Percentiles rank a stretch among this genome's conserved stretches.
Evolutionary conservation across 2,888 invertebrate species (phyloP).

Genomic region (Hypomecis atomaria): DNA sequence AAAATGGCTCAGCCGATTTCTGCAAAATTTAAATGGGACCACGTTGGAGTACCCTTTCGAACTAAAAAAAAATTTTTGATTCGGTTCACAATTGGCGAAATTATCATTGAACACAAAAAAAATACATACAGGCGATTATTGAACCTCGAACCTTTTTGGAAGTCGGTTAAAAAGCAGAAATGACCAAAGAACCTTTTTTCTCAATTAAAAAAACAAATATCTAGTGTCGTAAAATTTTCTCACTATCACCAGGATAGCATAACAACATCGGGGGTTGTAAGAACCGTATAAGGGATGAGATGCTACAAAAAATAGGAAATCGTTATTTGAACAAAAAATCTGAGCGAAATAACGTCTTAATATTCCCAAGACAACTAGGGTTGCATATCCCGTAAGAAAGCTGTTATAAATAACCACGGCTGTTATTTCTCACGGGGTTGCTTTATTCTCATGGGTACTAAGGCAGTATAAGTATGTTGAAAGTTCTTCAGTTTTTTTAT

Average conservation of each 20-base stretch:
- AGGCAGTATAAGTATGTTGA: background rate
- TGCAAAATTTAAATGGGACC: too few relatives aligned
- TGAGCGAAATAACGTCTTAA: background rate
- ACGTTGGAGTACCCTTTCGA: too few relatives aligned
- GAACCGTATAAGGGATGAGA: background rate
- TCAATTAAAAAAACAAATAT: background rate
- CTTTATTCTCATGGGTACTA: conserved; percentile 2
- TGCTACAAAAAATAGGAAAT: background rate
- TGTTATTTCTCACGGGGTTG: background rate
- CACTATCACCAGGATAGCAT: conserved; percentile 10
- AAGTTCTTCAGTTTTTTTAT: too few relatives aligned
- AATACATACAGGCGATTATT: too few relatives aligned
- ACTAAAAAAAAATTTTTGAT: too few relatives aligned
- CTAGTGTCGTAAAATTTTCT: conserved; percentile 1
- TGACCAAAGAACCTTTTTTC: background rate
- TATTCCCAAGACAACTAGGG: conserved; percentile 16
- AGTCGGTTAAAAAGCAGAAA: too few relatives aligned
- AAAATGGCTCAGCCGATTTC: too few relatives aligned
- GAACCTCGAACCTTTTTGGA: too few relatives aligned
- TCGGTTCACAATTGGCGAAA: too few relatives aligned
- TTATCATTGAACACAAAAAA: too few relatives aligned
- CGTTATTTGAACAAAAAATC: background rate
- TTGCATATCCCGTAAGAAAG: background rate
- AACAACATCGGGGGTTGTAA: background rate
- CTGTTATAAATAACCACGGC: background rate